These are phyloP conservation scores for Nasonia giraulti DNA, from an alignment of 1,140 invertebrate genomes.

Conservation along the genomic window DNA sequence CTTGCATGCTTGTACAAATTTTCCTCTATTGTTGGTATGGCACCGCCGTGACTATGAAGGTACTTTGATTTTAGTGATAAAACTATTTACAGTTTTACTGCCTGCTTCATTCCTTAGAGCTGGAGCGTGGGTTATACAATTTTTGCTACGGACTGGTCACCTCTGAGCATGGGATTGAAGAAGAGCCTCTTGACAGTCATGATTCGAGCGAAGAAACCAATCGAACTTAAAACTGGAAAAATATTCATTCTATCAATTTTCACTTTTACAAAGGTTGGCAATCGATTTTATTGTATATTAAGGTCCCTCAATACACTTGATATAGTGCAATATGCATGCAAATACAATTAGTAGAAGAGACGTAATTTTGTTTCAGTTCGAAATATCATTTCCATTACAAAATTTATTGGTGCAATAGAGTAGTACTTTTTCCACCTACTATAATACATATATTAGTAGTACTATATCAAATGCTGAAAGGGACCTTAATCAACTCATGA, in stretches of 20 bases:
- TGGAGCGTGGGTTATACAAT: background rate
- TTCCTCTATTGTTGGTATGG: slow-evolving; percentile 61
- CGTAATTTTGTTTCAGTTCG: no score
- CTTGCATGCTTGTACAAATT: slow-evolving; percentile 57
- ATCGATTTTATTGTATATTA: background rate
- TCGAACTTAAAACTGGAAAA: slow-evolving; percentile 5
- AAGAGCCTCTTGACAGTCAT: background rate
- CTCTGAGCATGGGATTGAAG: background rate
- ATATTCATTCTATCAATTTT: slow-evolving; percentile 7
- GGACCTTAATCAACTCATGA: no score
- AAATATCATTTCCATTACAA: no score
- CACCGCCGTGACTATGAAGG: slow-evolving; percentile 58
- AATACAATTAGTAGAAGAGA: no score
- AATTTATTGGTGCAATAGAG: no score
- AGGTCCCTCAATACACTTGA: no score
- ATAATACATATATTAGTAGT: no score
- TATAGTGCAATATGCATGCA: no score
- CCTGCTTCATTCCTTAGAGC: background rate
- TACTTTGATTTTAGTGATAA: slow-evolving; percentile 14
- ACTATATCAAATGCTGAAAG: no score
- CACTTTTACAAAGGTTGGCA: slow-evolving; percentile 12
- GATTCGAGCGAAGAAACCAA: background rate
- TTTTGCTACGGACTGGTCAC: background rate
- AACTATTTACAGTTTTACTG: background rate
- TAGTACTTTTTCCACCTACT: no score